Evolutionary conservation across 1,140 invertebrate species (phyloP), one percentile per base, ranked within the genome.

Genomic region (Bombyx mori): DNA sequence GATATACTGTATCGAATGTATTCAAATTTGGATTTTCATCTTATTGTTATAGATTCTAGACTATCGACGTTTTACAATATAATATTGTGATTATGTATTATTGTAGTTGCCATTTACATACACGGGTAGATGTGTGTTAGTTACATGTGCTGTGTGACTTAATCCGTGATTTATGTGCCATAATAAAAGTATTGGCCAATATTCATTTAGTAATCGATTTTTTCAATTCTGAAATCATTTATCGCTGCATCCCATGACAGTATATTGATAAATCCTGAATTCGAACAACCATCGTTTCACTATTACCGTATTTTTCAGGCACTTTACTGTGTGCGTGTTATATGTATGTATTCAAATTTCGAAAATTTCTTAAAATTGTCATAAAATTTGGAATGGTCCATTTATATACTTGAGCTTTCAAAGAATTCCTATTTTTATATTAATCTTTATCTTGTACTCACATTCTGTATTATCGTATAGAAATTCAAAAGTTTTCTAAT

Each of bases 381-480:
- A 70, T 63, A 64, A 55, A 54, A 60, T 58, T 58, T 51, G 52
- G 67, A 78, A 81, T 75, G 79, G 81, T 86, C 83, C 79, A 84
- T 69, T 65, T 77, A 73, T 76, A 83, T 65, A 80, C 75, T 83
- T 82, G 83, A 86, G 83, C 83, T 86, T 86, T 77, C 75, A 75
- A 68, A 82, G 66, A 77, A 78, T 78, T 81, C 77, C 78, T 86
- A 84, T 86, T 84, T 86, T 84, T 86, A 73, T 84, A 83, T 68
- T 66, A 78, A 77, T 81, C 72, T 77, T 84, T 84, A 49, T 82
- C 74, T 82, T 79, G 65, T 74, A 61, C 65, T 70, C 62, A 66
- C 66, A 69, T 10, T 56, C 9, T 56, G 43, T 43, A 49, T 35
- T 35, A 46, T 74, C 82, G 83, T 86, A 86, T 86, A 79, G 81